Evolutionary conservation across 2,113 vertebrate species (phyloP), one percentile per base, ranked within the genome.

Genomic region (Gymnorhina tibicen): DNA sequence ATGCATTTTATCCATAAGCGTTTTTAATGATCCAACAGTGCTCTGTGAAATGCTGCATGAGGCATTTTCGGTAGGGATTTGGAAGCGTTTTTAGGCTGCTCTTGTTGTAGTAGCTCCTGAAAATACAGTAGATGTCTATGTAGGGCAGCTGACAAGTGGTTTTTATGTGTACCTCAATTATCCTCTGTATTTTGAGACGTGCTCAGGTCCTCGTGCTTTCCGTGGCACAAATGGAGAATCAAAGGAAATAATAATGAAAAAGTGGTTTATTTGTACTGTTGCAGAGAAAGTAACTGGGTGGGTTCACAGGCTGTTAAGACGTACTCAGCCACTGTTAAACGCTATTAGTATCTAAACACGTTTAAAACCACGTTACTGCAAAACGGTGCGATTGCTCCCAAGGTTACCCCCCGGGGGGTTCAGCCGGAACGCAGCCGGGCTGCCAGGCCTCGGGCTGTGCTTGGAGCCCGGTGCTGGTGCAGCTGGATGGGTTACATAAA

Each of bases 51-150:
- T 26, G 33, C 50, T 68, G 52, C 49, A 3, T 22, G 77, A 92
- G 39, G 49, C 47, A 35, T 79, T 56, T 76, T 44, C 58, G 2
- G 33, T 2, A 21, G 47, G 85, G 80, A 77, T 84, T 44, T n/a
- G 77, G 44, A 68, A n/a, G 59, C 5, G 6, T 8, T 91, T 83
- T 8, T 20, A 81, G 59, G 77, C 91, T 95, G 86, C 44, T 81
- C 46, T 58, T 76, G 50, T 17, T 97, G 91, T 86, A 92, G 85
- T 84, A 79, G n/a, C 92, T 76, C 14, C 93, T 73, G 74, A 68
- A 95, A 92, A 84, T 94, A 93, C 95, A 96, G 91, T 90, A 96
- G 95, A 92, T 95, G 95, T 94, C 95, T 97, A 92, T 95, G 95
- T 94, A 95, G 93, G 89, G 95, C 96, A 95, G 74, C 82, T 96